These are phyloP conservation scores for Microcebus tavaratra DNA, from an alignment of 2,113 vertebrate species.

Conservation along the genomic window DNA sequence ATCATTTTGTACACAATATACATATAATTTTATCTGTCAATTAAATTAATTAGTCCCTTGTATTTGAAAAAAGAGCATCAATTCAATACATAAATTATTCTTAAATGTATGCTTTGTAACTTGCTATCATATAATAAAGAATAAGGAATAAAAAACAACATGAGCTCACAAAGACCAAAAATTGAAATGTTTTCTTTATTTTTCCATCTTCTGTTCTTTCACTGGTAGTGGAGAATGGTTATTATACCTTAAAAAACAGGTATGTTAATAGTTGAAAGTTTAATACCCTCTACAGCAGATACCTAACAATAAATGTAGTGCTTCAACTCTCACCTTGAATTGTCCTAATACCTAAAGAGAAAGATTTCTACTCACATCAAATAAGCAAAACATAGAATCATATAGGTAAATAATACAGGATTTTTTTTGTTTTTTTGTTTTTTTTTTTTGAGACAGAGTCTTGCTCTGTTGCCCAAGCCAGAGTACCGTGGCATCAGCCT, in stretches of 20 bases:
- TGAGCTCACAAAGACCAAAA: background rate
- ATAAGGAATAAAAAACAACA: background rate
- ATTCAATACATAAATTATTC: background rate
- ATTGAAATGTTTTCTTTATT: background rate
- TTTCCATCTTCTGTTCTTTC: constrained; percentile 7
- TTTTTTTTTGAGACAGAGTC: too few species aligned
- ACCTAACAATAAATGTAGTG: background rate
- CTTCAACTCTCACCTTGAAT: background rate
- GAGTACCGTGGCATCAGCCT: too few species aligned
- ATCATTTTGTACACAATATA: background rate
- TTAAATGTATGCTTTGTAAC: background rate
- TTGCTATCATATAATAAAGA: background rate
- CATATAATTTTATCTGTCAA: background rate
- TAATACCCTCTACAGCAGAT: background rate
- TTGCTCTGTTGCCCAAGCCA: too few species aligned
- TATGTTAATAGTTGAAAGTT: constrained; percentile 12
- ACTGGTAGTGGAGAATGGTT: background rate
- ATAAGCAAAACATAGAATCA: constrained; percentile 32
- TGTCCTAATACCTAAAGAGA: background rate
- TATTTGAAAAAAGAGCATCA: background rate
- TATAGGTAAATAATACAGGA: background rate
- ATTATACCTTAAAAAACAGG: background rate
- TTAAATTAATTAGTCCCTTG: background rate
- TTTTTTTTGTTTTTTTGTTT: too few species aligned
- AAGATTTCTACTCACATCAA: background rate